Evolutionary conservation across 2,888 invertebrate species (phyloP), one percentile per base, ranked within the genome.

Genomic region (Allacma fusca): DNA sequence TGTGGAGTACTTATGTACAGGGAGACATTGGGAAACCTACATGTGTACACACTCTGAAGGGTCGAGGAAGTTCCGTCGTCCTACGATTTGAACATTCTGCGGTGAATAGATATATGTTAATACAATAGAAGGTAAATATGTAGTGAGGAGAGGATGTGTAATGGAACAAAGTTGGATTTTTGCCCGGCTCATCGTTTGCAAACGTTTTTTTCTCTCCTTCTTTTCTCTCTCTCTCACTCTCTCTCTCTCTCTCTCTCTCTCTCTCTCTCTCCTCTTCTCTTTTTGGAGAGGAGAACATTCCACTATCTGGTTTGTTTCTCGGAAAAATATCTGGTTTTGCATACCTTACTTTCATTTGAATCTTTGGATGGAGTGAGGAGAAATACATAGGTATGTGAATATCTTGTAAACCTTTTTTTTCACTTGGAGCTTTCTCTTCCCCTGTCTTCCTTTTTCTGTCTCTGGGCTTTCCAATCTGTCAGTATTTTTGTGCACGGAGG

Each of bases 341-440:
- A 59, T 78, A 78, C 62, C 74, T 78, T 67, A 68, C 69, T 78
- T 69, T 34, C 64, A 7, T 12, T 77, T 64, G 23, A 50, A 62
- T 73, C 57, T 64, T 19, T 62, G 62, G 73, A 64, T 62, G 68
- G 13, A 44, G 57, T 57, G 57, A 57, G 13, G 16, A 16, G 5
- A 57, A 9, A 16, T 57, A 21, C 21, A 21, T 19, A 13, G 19
- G 19, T 9, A 43, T 57, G 4, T 21, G 19, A 57, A 57, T 16
- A 7, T 34, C 34, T 7, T 4, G 34, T 21, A 9, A 21, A 57
- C 7, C 57, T 57, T 57, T 57, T 16, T 16, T 57, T 21, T 4
- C 16, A 4, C 57, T 21, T 57, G 19, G n/a, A 19, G 4, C 5
- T 57, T 21, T 57, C 57, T 4, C 57, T 21, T 9, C n/a, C 57